phyloP scores from a whole-genome alignment of 1,140 invertebrate genomes.

The Samia ricini region DNA sequence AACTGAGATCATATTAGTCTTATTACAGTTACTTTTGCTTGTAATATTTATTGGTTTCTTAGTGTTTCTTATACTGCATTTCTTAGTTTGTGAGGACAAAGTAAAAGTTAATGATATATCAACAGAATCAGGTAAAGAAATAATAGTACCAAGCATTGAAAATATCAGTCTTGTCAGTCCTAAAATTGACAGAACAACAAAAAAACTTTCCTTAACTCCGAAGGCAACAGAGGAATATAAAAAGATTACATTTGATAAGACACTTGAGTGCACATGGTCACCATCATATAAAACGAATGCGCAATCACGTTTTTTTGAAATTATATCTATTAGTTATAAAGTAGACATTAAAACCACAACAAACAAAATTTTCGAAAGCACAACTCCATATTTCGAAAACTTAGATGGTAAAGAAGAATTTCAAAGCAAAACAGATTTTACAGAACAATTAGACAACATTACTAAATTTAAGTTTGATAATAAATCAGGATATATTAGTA shows the following conservation, averaged over 20 bases:
- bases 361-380: neutral
- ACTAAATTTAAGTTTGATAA: neutral
- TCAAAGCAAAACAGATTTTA: neutral
- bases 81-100: slow-evolving; percentile 31
- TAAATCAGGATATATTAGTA: neutral
- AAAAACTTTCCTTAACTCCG: neutral
- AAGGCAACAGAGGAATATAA: neutral
- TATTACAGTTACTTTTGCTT: slow-evolving; percentile 45
- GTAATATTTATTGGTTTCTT: slow-evolving; percentile 41
- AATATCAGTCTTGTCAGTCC: neutral
- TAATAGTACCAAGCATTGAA: neutral
- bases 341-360: neutral
- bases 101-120: neutral
- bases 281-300: slow-evolving; percentile 43
- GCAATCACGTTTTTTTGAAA: slow-evolving; percentile 21
- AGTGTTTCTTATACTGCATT: slow-evolving; percentile 53
- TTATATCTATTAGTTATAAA: neutral
- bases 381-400: neutral
- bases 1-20: slow-evolving; percentile 38
- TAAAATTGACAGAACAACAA: neutral
- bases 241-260: neutral
- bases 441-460: too few relatives aligned
- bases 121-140: neutral
- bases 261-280: slow-evolving; percentile 47
- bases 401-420: neutral